Conservation (phyloP, 2,113 vertebrate species). For the Dryoscopus gambensis region DNA sequence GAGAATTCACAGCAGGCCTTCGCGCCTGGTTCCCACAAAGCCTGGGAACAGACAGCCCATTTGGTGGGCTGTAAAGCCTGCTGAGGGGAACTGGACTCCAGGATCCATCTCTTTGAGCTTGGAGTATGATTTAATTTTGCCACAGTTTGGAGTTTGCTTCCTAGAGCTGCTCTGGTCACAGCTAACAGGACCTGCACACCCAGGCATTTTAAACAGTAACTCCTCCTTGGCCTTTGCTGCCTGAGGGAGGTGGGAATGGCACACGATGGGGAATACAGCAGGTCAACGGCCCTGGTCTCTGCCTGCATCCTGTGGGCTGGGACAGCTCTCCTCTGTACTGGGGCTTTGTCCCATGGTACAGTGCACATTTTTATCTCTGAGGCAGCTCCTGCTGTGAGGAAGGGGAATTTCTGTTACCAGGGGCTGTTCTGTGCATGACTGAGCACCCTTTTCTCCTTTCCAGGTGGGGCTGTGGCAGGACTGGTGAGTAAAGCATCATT, state of each 20-base stretch:
- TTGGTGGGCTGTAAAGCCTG: neutral
- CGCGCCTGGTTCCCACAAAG: neutral
- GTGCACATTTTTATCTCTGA: neutral
- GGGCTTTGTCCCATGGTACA: neutral
- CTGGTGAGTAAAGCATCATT: conserved; percentile 69
- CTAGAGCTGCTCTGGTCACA: neutral
- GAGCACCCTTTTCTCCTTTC: neutral
- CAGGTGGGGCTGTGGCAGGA: conserved; percentile 80
- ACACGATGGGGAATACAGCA: neutral
- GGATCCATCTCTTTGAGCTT: neutral
- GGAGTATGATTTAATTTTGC: neutral
- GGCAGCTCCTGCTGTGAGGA: neutral
- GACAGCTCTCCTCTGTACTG: neutral
- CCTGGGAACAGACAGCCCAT: neutral
- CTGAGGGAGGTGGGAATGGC: neutral
- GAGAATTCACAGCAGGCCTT: neutral
- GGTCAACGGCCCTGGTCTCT: neutral
- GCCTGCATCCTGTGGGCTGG: neutral
- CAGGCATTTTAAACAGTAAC: neutral
- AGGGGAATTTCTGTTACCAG: neutral
- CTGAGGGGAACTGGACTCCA: neutral
- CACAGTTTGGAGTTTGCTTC: neutral
- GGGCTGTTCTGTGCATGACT: neutral
- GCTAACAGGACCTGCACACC: neutral
- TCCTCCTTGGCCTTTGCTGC: neutral